Base-by-base conservation (phyloP, 2,113 vertebrate species). In the Semnornis frantzii region DNA sequence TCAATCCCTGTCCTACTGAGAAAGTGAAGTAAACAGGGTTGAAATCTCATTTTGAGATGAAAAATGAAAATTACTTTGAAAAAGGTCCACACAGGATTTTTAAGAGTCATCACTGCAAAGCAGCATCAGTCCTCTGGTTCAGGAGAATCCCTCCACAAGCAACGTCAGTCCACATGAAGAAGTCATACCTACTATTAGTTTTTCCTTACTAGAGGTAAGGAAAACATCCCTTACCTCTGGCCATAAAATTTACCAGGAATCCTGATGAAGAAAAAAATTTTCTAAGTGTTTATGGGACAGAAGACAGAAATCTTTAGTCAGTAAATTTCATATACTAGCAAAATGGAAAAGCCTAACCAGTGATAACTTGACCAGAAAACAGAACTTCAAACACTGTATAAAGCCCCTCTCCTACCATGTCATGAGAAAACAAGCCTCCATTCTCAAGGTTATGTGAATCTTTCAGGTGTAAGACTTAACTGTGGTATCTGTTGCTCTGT, bases 301-400 rank as follows among this genome's bases (percentile, higher is more conserved):
- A 78, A 81, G 24, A 78, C 19, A 54, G 6, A 60, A 17, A 60
- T 64, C 68, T 66, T 64, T 64, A 75, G 59, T 44, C 85, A 48
- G 30, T 27, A 90, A 58, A 80, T 33, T 64, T 78, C 46, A 57
- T 23, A 33, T 2, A 30, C 50, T 37, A 9, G 27, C 46, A 76
- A 76, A 73, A 55, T 18, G 27, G 54, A 77, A 79, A 85, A 93
- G 8, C 79, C 15, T 73, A 52, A 62, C 21, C 34, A 71, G 31
- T n/a, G 59, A 78, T 59, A 74, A 84, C 68, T n/a, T 79, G 27
- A 90, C 21, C 15, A 64, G 83, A 95, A 95, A 90, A 84, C 6
- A 82, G 48, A 81, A 64, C 52, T 85, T 82, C 71, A 81, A 74
- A 37, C n/a, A 54, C 54, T 63, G 46, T 54, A 44, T 25, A 37